Evolutionary conservation across 37 sponge, comb jelly and placozoan species (phyloP), one percentile per base, ranked within the genome.

Genomic region (Beroe forskalii): DNA sequence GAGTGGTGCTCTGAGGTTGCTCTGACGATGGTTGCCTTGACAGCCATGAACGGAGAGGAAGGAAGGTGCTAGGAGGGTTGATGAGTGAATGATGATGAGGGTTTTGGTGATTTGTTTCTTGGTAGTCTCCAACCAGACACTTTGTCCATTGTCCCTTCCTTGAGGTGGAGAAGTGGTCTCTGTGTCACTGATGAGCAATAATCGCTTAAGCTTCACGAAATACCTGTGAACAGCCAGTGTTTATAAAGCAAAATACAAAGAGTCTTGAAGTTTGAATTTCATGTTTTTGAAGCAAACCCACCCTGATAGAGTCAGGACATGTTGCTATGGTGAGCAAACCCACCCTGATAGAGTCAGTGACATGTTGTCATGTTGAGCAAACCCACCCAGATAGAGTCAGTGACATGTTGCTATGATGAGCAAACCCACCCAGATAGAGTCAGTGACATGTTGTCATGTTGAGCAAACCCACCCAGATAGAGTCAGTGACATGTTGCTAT

Each of bases 401-500:
- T n/a, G n/a, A n/a, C n/a, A n/a, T n/a, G n/a, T n/a, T n/a, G n/a
- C n/a, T n/a, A n/a, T n/a, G n/a, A n/a, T n/a, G n/a, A n/a, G n/a
- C n/a, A n/a, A n/a, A n/a, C n/a, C n/a, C n/a, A n/a, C n/a, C n/a
- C n/a, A n/a, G n/a, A n/a, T n/a, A n/a, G n/a, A n/a, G n/a, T n/a
- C n/a, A n/a, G n/a, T n/a, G n/a, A n/a, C n/a, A n/a, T n/a, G n/a
- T n/a, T n/a, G n/a, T n/a, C n/a, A n/a, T n/a, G n/a, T n/a, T n/a
- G n/a, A n/a, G n/a, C n/a, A n/a, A n/a, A n/a, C n/a, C n/a, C n/a
- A 48, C 55, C 55, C 55, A 17, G 55, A 48, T 22, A 80, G 86
- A 80, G 86, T 80, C 14, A n/a, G 20, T 1, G 20, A n/a, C 86
- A 80, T 80, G 86, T 80, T 80, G 44, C 42, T 32, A n/a, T 41